These are phyloP conservation scores for Fundulus diaphanus DNA, from an alignment of 2,797 vertebrate genomes.

Conservation along the genomic window DNA sequence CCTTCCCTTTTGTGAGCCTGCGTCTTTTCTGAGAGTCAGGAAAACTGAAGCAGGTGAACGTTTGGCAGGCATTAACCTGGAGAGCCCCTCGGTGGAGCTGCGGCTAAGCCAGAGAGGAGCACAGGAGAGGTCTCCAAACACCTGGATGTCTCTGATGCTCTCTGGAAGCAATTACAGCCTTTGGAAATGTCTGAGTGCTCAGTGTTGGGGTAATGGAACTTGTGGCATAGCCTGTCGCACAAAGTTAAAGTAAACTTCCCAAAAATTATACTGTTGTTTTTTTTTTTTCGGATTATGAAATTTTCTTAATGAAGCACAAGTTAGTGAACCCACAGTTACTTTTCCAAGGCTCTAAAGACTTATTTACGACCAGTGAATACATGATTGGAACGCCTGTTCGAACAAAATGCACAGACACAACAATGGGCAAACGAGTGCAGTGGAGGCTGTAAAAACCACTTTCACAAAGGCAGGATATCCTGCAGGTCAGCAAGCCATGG, in stretches of 20 bases:
- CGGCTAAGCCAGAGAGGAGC: slow-evolving; percentile 54
- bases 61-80: slow-evolving; percentile 74
- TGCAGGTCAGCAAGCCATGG: slow-evolving; percentile 77
- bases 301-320: slow-evolving; percentile 7
- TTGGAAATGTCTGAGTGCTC: slow-evolving; percentile 52
- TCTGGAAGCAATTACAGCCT: slow-evolving; percentile 67
- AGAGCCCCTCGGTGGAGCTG: slow-evolving; percentile 63
- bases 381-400: slow-evolving; percentile 30
- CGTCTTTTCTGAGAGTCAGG: slow-evolving; percentile 68
- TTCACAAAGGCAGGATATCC: slow-evolving; percentile 84
- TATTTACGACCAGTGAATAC: slow-evolving; percentile 28
- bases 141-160: slow-evolving; percentile 72
- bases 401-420: slow-evolving; percentile 58
- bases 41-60: slow-evolving; percentile 74
- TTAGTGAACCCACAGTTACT: slow-evolving; percentile 16
- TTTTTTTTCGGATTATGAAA: slow-evolving; percentile 1
- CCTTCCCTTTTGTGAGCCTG: slow-evolving; percentile 65
- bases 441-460: slow-evolving; percentile 71
- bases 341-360: slow-evolving; percentile 43
- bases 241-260: slow-evolving; percentile 30
- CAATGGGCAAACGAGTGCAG: slow-evolving; percentile 54
- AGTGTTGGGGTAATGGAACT: slow-evolving; percentile 17
- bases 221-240: slow-evolving; percentile 17
- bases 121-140: slow-evolving; percentile 74
- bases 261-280: no score